A percentile compares a stretch with the other conserved stretches of the same genome.
phyloP scores from a whole-genome alignment of 1,140 invertebrate species.

The Prorops nasuta region DNA sequence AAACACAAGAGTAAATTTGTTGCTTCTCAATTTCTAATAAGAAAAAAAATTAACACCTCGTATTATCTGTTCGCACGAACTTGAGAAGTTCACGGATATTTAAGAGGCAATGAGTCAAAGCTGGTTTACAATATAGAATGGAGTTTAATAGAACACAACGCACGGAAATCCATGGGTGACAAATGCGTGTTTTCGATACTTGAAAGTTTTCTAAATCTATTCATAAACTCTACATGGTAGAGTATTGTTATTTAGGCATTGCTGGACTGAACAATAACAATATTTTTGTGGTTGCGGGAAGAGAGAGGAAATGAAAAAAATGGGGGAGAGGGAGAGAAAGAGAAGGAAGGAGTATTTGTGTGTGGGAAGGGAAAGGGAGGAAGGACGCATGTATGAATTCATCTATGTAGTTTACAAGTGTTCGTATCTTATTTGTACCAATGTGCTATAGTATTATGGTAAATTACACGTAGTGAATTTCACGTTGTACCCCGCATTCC shows the following conservation, averaged over 20 bases:
- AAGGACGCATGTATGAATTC: constrained; percentile 28
- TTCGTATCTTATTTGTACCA: constrained; percentile 20
- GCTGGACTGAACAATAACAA: constrained; percentile 25
- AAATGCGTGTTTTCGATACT: too few relatives aligned
- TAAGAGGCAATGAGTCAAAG: constrained; percentile 26
- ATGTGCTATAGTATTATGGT: constrained; percentile 33
- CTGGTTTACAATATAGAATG: constrained; percentile 28
- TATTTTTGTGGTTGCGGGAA: too few relatives aligned
- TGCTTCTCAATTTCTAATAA: constrained; percentile 13
- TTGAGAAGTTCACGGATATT: constrained; percentile 22
- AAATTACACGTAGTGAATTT: constrained; percentile 33
- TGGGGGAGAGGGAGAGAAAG: too few relatives aligned
- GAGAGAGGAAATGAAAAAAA: too few relatives aligned
- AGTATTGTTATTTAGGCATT: constrained; percentile 33
- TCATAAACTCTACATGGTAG: constrained; percentile 44
- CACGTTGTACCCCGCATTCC: constrained; percentile 30
- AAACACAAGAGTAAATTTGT: constrained; percentile 25
- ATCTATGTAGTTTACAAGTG: constrained; percentile 36
- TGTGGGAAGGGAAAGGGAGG: too few relatives aligned
- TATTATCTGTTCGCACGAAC: constrained; percentile 22
- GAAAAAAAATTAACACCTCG: constrained; percentile 13
- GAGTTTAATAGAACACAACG: constrained; percentile 26
- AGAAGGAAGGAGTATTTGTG: too few relatives aligned
- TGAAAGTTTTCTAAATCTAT: too few relatives aligned
- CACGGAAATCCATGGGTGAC: constrained; percentile 29